Conservation (phyloP, 1,140 invertebrate genomes). For the Drosophila orena region DNA sequence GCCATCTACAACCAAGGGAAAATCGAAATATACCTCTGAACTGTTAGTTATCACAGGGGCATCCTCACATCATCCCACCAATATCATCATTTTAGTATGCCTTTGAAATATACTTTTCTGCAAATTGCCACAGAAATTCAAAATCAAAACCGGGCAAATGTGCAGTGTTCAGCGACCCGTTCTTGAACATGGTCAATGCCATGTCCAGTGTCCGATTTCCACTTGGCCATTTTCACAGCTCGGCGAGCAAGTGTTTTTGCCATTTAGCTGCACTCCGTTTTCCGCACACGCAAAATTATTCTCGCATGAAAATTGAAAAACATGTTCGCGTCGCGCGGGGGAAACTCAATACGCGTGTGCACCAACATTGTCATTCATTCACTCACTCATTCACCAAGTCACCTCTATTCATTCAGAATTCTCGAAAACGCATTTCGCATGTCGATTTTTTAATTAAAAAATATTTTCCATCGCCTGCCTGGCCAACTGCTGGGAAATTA, state of each 20-base stretch:
- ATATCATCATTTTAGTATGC: not conserved
- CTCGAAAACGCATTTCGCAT: slow-evolving; percentile 60
- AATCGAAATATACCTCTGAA: no score
- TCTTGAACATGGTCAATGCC: slow-evolving; percentile 61
- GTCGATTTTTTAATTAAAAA: slow-evolving; percentile 74
- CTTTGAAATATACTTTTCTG: not conserved
- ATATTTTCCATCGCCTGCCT: slow-evolving; percentile 35
- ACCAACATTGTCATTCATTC: slow-evolving; percentile 51
- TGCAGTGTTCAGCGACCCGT: slow-evolving; percentile 11
- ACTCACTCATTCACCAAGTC: slow-evolving; percentile 29
- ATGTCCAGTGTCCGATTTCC: slow-evolving; percentile 52
- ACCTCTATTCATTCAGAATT: slow-evolving; percentile 22
- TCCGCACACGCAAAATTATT: slow-evolving; percentile 72
- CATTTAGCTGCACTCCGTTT: slow-evolving; percentile 48
- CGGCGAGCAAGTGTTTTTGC: slow-evolving; percentile 40
- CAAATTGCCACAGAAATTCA: not conserved
- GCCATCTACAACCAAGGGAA: not conserved
- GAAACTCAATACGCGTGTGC: slow-evolving; percentile 78
- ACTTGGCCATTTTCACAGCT: slow-evolving; percentile 55
- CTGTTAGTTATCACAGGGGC: no score
- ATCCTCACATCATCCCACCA: no score
- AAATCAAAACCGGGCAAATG: slow-evolving; percentile 4
- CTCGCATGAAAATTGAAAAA: slow-evolving; percentile 77
- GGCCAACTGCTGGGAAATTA: slow-evolving; percentile 66
- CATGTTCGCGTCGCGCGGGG: slow-evolving; percentile 63